Evolutionary conservation across 2,113 vertebrate species (phyloP), one percentile per base, ranked within the genome.

Genomic region (Xenus cinereus): DNA sequence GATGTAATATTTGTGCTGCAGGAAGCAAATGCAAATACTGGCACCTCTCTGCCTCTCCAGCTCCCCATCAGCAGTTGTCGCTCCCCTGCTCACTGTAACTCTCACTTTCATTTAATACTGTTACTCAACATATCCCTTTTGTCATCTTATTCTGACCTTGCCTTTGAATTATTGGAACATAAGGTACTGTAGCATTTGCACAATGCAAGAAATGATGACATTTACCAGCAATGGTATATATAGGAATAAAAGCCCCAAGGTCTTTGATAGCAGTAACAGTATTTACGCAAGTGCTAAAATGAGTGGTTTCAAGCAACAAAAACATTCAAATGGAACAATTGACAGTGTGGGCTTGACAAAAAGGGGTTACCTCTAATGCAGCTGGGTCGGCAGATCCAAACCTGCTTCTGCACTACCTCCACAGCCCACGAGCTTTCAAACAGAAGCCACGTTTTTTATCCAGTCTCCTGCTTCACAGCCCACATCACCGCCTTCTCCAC

Each of bases 211-310:
- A 90, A 76, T 5, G 46, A 51, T 76, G 94, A 71, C 95, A 88
- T 91, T 96, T 71, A 67, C 32, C 97, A 87, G 94, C 89, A 80
- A 86, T 73, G 60, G 68, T 57, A 32, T 7, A 28, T 1, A 59
- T 3, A 72, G 81, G 33, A 85, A 45, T 66, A 89, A 87, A 50
- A 94, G 75, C 95, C 95, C 68, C 95, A 76, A 90, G 96, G 92
- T 84, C 78, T 91, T 37, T 22, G 76, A 56, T 5, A 80, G 72
- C 68, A 54, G 63, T 60, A 93, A 22, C 7, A 8, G 66, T 37
- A 41, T 90, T 98, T 90, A 86, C 37, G 78, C 84, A 96, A 92
- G 85, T 45, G 87, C 89, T 96, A 75, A 81, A 95, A 82, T 35
- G 72, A 90, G 69, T 13, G 64, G 88, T 82, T 95, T 90, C 72